phyloP scores from a whole-genome alignment of 2,113 vertebrate genomes.

The Nycticryphes semicollaris region DNA sequence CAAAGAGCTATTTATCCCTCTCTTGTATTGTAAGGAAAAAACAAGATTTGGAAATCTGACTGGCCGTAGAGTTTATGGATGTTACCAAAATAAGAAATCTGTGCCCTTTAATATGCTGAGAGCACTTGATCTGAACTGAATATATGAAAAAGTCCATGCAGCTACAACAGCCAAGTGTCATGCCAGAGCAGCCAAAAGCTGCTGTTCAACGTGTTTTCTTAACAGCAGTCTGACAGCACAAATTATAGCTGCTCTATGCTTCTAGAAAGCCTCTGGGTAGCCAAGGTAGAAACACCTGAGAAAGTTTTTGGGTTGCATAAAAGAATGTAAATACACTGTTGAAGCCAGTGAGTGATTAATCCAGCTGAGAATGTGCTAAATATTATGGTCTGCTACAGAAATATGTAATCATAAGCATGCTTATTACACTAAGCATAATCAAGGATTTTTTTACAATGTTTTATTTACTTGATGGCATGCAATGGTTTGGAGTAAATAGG shows the following conservation, averaged over 20 bases:
- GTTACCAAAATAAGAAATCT: not conserved
- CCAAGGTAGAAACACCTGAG: not conserved
- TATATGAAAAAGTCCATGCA: not conserved
- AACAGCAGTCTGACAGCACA: not conserved
- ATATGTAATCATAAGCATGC: not conserved
- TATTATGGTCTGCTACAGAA: not conserved
- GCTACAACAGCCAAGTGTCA: not conserved
- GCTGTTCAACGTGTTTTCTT: not conserved
- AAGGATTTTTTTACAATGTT: conserved; percentile 5
- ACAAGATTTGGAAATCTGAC: not conserved
- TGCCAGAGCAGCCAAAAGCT: not conserved
- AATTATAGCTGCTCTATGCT: not conserved
- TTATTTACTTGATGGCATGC: conserved; percentile 36
- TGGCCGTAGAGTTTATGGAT: accelerated
- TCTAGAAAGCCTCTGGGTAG: not conserved
- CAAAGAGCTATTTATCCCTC: not conserved
- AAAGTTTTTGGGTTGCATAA: not conserved
- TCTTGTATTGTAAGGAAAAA: not conserved
- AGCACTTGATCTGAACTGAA: not conserved
- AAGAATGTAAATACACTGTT: not conserved
- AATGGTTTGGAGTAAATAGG: conserved; percentile 34
- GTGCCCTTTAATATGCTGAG: not conserved
- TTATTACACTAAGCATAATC: conserved; percentile 18
- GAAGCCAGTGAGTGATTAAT: not conserved
- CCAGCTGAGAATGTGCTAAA: not conserved